Percentiles rank a stretch among this genome's conserved stretches.
phyloP scores from a whole-genome alignment of 2,797 vertebrate species.

The Gallinago solitaria region DNA sequence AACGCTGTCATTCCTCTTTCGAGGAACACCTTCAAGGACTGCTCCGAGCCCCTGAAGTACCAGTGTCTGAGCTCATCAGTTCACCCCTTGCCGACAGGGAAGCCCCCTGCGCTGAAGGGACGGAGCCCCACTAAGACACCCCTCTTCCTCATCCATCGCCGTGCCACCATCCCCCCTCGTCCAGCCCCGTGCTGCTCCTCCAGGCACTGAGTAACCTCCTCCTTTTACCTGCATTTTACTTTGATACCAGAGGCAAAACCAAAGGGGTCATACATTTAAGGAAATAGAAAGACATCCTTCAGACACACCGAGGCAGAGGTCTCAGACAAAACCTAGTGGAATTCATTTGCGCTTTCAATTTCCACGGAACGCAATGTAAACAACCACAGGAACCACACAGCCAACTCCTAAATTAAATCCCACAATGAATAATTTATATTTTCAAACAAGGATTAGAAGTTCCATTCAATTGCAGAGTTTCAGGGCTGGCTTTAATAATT shows the following conservation, averaged over 20 bases:
- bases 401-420: slow-evolving; percentile 67
- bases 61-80: not conserved
- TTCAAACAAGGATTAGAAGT: slow-evolving; percentile 64
- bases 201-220: not conserved
- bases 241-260: not conserved
- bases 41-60: not conserved
- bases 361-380: slow-evolving; percentile 39
- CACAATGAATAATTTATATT: slow-evolving; percentile 72
- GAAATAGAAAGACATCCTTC: slow-evolving; percentile 10
- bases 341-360: slow-evolving; percentile 48
- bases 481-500: slow-evolving; percentile 52
- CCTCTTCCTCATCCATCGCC: not conserved
- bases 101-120: not conserved
- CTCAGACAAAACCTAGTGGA: slow-evolving; percentile 29
- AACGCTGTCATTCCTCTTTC: not conserved
- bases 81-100: not conserved
- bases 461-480: slow-evolving; percentile 46
- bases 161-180: not conserved
- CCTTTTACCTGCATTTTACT: slow-evolving; percentile 2
- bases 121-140: not conserved
- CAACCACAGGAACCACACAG: not conserved
- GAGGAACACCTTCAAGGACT: not conserved
- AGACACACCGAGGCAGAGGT: not conserved
- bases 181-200: not conserved
- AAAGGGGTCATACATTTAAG: not conserved